Percentiles rank a stretch among this genome's conserved stretches.
Conservation (phyloP, 2,113 vertebrate genomes). For the Emydocephalus ijimae region DNA sequence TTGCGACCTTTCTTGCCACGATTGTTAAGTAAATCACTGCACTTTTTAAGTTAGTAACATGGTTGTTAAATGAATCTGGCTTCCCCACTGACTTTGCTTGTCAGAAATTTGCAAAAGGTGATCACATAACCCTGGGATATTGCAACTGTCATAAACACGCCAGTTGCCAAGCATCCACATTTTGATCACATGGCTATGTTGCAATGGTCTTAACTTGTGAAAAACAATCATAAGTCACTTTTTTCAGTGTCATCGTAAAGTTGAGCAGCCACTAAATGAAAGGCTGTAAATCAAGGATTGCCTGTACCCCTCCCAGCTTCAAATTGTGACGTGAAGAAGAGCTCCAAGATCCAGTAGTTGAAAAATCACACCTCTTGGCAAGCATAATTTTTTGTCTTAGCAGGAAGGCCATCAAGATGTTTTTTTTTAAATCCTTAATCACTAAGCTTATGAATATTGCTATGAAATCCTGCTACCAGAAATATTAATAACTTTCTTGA, state of each 20-base stretch:
- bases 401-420: not conserved
- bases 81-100: not conserved
- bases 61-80: not conserved
- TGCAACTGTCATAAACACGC: not conserved
- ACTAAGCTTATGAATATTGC: not conserved
- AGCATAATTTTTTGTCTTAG: not conserved
- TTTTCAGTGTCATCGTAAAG: not conserved
- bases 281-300: not conserved
- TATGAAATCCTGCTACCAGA: not conserved
- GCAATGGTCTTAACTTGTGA: not conserved
- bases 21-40: not conserved
- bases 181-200: not conserved
- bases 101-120: not conserved
- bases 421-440: not conserved
- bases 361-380: not conserved
- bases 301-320: not conserved
- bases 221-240: not conserved
- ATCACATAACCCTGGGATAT: not conserved
- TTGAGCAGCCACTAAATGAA: not conserved
- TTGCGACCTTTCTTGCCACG: not conserved
- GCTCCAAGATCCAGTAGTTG: not conserved
- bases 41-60: not conserved
- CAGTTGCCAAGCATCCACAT: not conserved
- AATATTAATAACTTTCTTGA: not conserved
- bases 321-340: not conserved